A percentile compares a stretch with the other conserved stretches of the same genome.
Conservation (phyloP, 2,888 invertebrate species). For the Melanargia galathea region DNA sequence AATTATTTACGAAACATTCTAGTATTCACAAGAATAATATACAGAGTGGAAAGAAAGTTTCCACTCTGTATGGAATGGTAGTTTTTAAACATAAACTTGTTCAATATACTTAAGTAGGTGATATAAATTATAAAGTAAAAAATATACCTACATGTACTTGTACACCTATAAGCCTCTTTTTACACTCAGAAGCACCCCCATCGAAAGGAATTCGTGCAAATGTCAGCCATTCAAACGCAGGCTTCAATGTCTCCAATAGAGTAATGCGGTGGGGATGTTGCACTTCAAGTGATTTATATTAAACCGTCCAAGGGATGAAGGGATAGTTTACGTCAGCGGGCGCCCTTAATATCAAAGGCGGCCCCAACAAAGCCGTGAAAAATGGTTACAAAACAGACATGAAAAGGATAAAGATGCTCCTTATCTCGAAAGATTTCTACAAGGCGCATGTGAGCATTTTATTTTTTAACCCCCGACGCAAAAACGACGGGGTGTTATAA, state of each 20-base stretch:
- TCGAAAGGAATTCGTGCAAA: slow-evolving; percentile 9
- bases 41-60: too few species aligned
- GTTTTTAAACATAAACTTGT: too few species aligned
- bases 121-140: neutral
- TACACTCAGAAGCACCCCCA: slow-evolving; percentile 10
- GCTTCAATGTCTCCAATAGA: slow-evolving; percentile 29
- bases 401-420: slow-evolving; percentile 73
- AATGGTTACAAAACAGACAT: slow-evolving; percentile 71
- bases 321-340: slow-evolving; percentile 55
- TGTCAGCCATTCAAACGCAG: slow-evolving; percentile 25
- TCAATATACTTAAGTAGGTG: too few species aligned
- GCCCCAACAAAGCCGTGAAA: slow-evolving; percentile 76
- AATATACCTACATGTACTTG: neutral
- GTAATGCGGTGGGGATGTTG: slow-evolving; percentile 28
- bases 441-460: slow-evolving; percentile 43
- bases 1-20: too few species aligned
- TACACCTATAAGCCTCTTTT: slow-evolving; percentile 3
- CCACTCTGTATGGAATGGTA: too few species aligned
- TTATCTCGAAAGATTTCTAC: slow-evolving; percentile 71
- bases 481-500: too few species aligned
- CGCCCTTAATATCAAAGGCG: slow-evolving; percentile 66
- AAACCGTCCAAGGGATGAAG: slow-evolving; percentile 42
- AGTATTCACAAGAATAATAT: too few species aligned
- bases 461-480: too few species aligned
- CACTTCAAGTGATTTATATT: slow-evolving; percentile 35